A percentile compares a stretch with the other conserved stretches of the same genome.
Conservation (phyloP, 2,888 invertebrate genomes). For the Trissolcus japonicus region DNA sequence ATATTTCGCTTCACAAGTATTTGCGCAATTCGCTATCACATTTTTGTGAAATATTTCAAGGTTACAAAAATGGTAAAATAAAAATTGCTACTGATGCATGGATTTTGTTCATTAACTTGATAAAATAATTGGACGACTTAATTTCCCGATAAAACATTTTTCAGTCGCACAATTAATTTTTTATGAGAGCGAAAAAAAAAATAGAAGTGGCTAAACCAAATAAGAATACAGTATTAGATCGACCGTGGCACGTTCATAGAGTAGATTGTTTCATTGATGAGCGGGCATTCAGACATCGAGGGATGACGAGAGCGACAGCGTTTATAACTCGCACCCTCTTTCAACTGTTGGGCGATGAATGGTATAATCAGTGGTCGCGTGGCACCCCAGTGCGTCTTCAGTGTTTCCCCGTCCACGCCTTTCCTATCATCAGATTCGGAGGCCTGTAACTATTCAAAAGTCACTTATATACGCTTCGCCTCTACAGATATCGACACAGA, state of each 20-base stretch:
- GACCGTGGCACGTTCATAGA: constrained; percentile 56
- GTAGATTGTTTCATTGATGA: constrained; percentile 75
- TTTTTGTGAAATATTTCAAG: too few species aligned
- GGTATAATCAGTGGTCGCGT: constrained; percentile 76
- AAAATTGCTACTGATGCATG: too few species aligned
- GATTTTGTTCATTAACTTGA: too few species aligned
- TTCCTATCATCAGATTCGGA: constrained; percentile 64
- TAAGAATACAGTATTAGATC: constrained; percentile 50
- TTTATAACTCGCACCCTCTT: constrained; percentile 73
- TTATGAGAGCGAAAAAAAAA: neutral
- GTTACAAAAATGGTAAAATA: too few species aligned
- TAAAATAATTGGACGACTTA: too few species aligned
- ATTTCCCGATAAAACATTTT: neutral
- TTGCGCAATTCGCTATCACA: too few species aligned
- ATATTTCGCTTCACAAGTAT: too few species aligned
- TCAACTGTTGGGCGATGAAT: constrained; percentile 72
- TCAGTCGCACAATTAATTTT: neutral
- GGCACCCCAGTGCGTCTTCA: constrained; percentile 67
- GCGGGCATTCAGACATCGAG: constrained; percentile 74
- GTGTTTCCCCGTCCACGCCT: constrained; percentile 62
- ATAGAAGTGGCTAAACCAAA: constrained; percentile 50
- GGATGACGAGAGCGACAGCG: constrained; percentile 66
- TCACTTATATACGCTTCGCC: constrained; percentile 60
- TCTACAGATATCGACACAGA: constrained; percentile 51
- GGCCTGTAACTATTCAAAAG: constrained; percentile 64